Evolutionary conservation across 2,797 vertebrate species (phyloP).

Genomic region (Gymnoscopelus braueri): DNA sequence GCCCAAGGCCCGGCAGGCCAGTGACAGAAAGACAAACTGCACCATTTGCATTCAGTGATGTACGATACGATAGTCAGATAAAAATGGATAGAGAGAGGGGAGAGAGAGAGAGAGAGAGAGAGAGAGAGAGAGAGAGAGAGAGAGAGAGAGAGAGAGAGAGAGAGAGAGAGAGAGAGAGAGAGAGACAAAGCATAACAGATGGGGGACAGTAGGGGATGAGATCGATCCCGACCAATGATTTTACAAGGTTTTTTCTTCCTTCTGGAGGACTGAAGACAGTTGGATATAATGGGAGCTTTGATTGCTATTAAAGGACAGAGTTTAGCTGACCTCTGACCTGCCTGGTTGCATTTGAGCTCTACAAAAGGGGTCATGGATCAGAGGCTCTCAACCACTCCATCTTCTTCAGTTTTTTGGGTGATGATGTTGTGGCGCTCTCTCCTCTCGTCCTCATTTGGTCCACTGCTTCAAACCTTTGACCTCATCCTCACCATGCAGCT

Average conservation of each 20-base stretch:
- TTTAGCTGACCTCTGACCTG: conserved; percentile 22
- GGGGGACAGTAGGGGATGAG: conserved; percentile 34
- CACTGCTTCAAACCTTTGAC: conserved; percentile 37
- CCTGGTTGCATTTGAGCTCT: conserved; percentile 3
- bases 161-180: conserved; percentile 5
- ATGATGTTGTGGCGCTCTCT: background rate
- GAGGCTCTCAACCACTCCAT: conserved; percentile 16
- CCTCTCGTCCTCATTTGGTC: conserved; percentile 20
- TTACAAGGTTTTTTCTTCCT: conserved; percentile 43
- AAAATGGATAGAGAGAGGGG: conserved; percentile 59
- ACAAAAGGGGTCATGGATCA: conserved; percentile 30
- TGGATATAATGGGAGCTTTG: conserved; percentile 25
- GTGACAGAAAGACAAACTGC: conserved; percentile 74
- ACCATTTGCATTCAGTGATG: conserved; percentile 75
- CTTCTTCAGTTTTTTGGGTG: conserved; percentile 23
- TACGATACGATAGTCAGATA: conserved; percentile 71
- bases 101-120: conserved; percentile 17
- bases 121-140: conserved; percentile 19
- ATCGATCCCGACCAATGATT: conserved; percentile 71
- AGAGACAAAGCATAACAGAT: conserved; percentile 59
- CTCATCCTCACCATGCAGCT: conserved; percentile 13
- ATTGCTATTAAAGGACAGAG: conserved; percentile 33
- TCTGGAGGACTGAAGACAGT: conserved; percentile 13
- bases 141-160: conserved; percentile 31
- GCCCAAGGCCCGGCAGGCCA: conserved; percentile 27